Evolutionary conservation across 2,888 invertebrate genomes (phyloP), one percentile per base, ranked within the genome.

Genomic region (Chymomyza caudatula): DNA sequence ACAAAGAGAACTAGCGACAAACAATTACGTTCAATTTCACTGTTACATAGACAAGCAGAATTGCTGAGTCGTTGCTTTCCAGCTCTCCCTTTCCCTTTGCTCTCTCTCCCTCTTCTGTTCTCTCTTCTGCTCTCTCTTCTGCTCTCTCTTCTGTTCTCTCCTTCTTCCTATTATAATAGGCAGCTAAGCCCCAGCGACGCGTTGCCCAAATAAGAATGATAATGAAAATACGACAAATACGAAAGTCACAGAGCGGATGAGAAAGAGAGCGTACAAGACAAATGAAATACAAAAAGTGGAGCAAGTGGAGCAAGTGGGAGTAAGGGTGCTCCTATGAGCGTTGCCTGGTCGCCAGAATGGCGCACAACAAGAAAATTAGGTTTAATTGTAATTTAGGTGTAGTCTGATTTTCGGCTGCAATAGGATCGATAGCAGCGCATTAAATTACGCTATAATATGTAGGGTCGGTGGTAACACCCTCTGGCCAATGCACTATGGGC

Each of bases 311-410:
- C 11, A 3, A 25, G 29, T 37, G 8, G 29, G 29, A 11, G 29
- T 1, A 4, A 4, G 29, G 29, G 29, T 17, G 49, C n/a, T 55
- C 13, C 51, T 54, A 47, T n/a, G n/a, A 47, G 47, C 19, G 47
- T 47, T 47, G 47, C 47, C 47, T 17, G 19, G 15, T 4, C 47
- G 47, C 47, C 47, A 47, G 15, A 15, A 13, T 19, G 15, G 47
- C 15, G 43, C 37, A 20, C 20, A 51, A 62, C 60, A 60, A 19
- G 56, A 71, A 37, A 76, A 74, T 69, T 72, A 66, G 69, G 61
- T 70, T 65, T 84, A 84, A 84, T 82, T 80, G 85, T 78, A 82
- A 82, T 85, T 73, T 74, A 73, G 82, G 70, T 73, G 74, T 79
- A 76, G 76, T 61, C 65, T 55, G 60, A 43, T 51, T 51, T 51